Evolutionary conservation across 37 sponge, comb jelly and placozoan genomes (phyloP).

Genomic region (Spongia lamella): DNA sequence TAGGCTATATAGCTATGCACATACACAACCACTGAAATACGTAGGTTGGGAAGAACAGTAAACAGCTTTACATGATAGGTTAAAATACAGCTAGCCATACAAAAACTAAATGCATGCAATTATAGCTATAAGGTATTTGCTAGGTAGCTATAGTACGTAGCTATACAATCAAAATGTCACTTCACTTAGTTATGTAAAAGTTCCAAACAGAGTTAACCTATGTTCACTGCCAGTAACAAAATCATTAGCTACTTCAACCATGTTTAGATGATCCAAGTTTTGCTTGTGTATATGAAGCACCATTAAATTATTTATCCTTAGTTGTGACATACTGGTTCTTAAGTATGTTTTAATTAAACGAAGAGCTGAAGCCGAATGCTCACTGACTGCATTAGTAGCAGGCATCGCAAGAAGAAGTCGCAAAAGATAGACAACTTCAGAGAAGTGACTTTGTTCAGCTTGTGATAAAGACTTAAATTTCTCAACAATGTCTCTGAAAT

Average conservation of each 20-base stretch:
- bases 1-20: no score
- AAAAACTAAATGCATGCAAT: no score
- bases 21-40: no score
- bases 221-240: background rate
- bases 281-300: background rate
- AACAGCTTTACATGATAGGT: no score
- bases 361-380: background rate
- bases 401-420: background rate
- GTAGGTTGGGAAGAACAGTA: no score
- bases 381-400: background rate
- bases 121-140: no score
- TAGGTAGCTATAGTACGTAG: no score
- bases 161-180: no score
- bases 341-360: background rate
- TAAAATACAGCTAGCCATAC: no score
- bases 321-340: background rate
- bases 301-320: background rate
- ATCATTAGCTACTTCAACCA: background rate
- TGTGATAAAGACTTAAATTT: no score
- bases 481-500: background rate
- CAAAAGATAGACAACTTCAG: background rate
- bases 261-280: background rate
- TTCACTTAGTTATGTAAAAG: constrained; percentile 12
- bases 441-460: no score
- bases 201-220: background rate